Evolutionary conservation across 2,888 invertebrate genomes (phyloP), one percentile per base, ranked within the genome.

Genomic region (Acrobasis repandana): DNA sequence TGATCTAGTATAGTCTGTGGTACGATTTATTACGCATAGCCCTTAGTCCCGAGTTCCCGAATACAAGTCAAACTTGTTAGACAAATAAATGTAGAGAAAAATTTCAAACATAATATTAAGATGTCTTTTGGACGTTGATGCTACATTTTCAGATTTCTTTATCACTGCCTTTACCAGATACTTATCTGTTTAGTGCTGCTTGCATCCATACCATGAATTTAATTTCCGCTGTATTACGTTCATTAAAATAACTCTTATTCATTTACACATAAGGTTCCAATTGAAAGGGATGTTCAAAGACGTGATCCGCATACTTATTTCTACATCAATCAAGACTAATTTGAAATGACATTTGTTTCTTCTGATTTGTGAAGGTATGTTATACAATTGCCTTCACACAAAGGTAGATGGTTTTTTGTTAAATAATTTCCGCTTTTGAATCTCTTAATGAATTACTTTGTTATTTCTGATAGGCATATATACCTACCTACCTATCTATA

Each of bases 331-430:
- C 54, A 54, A 54, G 18, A 34, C 38, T 54, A 54, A 54, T 58
- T 63, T 61, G 50, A 58, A 59, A 61, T 61, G 46, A 33, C 48
- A 47, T 47, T 48, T 58, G 47, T 58, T 34, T 48, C 48, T 11
- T 49, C 36, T 56, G 49, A 54, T 43, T 61, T 50, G 50, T 59
- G 36, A 61, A 51, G 51, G 51, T 33, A n/a, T 50, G 9, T 20
- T 52, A 52, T 43, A 43, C 11, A 43, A 43, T 43, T 43, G 43
- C 43, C 5, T 5, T 43, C 38, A 43, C 14, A 43, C 43, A 43
- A 43, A 43, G 14, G 43, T 1, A 43, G 43, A 1, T 11, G 2
- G 38, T 11, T 43, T 43, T 11, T 43, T 43, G 1, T 4, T 28
- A 28, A 28, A 5, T 28, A 28, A 28, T 28, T 28, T 28, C 28